These are phyloP conservation scores for Brachypterus glaber DNA, from an alignment of 2,888 invertebrate genomes.

Conservation along the genomic window DNA sequence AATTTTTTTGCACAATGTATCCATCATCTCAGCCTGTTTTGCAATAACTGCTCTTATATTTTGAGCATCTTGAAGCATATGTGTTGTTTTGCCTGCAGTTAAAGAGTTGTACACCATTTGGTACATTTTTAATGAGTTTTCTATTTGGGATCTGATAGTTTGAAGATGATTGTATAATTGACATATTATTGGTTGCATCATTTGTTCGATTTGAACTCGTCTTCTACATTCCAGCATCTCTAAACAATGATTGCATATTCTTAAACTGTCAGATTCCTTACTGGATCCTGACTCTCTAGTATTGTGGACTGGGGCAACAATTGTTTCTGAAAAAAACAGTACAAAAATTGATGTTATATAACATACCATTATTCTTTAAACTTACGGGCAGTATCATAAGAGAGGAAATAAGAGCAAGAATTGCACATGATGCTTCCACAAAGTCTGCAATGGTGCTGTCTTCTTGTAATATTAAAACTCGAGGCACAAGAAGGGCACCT, in stretches of 20 bases:
- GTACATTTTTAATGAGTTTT: slow-evolving; percentile 56
- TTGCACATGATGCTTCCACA: slow-evolving; percentile 92
- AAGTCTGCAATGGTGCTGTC: slow-evolving; percentile 93
- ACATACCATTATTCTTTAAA: slow-evolving; percentile 15
- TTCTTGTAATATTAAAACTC: slow-evolving; percentile 73
- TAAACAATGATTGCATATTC: slow-evolving; percentile 68
- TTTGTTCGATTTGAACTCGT: slow-evolving; percentile 70
- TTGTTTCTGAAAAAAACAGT: slow-evolving; percentile 31
- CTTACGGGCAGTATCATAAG: slow-evolving; percentile 69
- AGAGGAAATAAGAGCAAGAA: slow-evolving; percentile 80
- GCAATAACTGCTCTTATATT: slow-evolving; percentile 73
- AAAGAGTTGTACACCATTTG: slow-evolving; percentile 56
- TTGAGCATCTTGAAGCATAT: slow-evolving; percentile 76
- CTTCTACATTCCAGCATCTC: slow-evolving; percentile 71
- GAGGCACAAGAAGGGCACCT: slow-evolving; percentile 87
- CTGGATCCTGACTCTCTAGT: slow-evolving; percentile 25
- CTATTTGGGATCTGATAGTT: slow-evolving; percentile 61
- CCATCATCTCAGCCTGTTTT: slow-evolving; percentile 80
- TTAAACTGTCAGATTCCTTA: slow-evolving; percentile 50
- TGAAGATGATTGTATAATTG: slow-evolving; percentile 78
- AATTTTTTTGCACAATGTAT: slow-evolving; percentile 73
- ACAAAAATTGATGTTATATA: not conserved
- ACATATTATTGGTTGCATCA: slow-evolving; percentile 67
- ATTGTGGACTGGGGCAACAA: slow-evolving; percentile 35
- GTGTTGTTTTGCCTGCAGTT: slow-evolving; percentile 82